Evolutionary conservation across 2,888 invertebrate genomes (phyloP).

Genomic region (Andrena flavipes): DNA sequence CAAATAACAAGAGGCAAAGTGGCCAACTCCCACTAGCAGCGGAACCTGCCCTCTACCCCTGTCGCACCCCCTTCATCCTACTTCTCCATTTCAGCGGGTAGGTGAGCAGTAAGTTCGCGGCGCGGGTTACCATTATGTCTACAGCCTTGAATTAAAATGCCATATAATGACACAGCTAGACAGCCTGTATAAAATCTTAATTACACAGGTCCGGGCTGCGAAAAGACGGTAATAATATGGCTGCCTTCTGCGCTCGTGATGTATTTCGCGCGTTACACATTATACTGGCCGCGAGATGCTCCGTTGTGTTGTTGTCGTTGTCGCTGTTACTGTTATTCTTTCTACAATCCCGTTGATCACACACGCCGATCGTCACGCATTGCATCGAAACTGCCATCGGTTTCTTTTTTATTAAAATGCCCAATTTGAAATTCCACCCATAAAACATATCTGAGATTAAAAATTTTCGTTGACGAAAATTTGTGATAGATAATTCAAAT

Average conservation of each 20-base stretch:
- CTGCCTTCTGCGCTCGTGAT: conserved; percentile 72
- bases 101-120: conserved; percentile 74
- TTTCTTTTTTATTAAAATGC: conserved; percentile 5
- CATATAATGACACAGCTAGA: conserved; percentile 83
- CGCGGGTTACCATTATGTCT: conserved; percentile 82
- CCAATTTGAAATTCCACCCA: conserved; percentile 1
- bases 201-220: conserved; percentile 82
- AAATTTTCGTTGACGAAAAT: not conserved
- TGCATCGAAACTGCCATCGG: not conserved
- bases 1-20: conserved; percentile 55
- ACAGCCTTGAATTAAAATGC: conserved; percentile 84
- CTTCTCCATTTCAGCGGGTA: conserved; percentile 61
- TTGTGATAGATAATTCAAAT: not conserved
- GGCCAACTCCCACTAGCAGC: conserved; percentile 32
- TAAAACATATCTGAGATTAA: not conserved
- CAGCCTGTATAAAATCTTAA: conserved; percentile 83
- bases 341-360: conserved; percentile 45
- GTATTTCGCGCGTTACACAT: conserved; percentile 65
- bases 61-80: conserved; percentile 5
- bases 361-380: not conserved
- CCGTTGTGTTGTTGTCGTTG: conserved; percentile 33
- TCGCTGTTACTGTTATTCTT: conserved; percentile 52
- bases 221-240: conserved; percentile 83
- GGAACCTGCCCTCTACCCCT: conserved; percentile 23
- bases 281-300: conserved; percentile 55